Percentiles rank a stretch among this genome's conserved stretches.
phyloP scores from a whole-genome alignment of 1,140 invertebrate species.

The Piezodorus guildinii region DNA sequence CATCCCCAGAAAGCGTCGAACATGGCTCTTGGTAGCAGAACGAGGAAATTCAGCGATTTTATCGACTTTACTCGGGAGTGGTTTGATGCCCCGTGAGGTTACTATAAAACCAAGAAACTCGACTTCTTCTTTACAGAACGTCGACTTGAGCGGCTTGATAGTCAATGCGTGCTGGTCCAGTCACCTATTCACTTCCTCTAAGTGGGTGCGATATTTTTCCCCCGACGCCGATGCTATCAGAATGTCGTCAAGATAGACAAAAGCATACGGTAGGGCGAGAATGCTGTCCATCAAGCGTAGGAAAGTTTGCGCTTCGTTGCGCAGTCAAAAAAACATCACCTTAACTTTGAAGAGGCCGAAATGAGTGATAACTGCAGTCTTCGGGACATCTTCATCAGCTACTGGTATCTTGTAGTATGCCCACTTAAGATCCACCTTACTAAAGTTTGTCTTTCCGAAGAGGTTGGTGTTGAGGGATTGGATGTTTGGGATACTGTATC shows the following conservation, averaged over 20 bases:
- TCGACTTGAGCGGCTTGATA: conserved; percentile 25
- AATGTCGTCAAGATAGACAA: conserved; percentile 31
- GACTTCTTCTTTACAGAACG: conserved; percentile 9
- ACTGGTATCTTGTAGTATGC: conserved; percentile 40
- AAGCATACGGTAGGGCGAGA: conserved; percentile 9
- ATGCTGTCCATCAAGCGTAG: conserved; percentile 22
- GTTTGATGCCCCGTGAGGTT: conserved; percentile 30
- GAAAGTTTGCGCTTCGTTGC: conserved; percentile 21
- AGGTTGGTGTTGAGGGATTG: too few relatives aligned
- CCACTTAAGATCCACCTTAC: conserved; percentile 32
- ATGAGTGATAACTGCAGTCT: too few relatives aligned
- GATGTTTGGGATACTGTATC: too few relatives aligned
- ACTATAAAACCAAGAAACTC: conserved; percentile 31
- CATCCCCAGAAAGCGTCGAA: too few relatives aligned
- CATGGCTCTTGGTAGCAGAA: too few relatives aligned
- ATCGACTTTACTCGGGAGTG: conserved; percentile 27
- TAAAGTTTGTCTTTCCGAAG: neutral
- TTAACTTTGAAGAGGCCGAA: conserved; percentile 20
- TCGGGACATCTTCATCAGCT: conserved; percentile 28
- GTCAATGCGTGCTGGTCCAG: conserved; percentile 16
- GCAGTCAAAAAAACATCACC: conserved; percentile 20
- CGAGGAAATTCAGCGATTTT: conserved; percentile 27
- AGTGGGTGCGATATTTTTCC: conserved; percentile 26
- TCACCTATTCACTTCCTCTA: conserved; percentile 27
- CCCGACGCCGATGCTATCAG: conserved; percentile 24